Base-by-base conservation (phyloP, 2,888 invertebrate genomes). In the Philopedon plagiatum region DNA sequence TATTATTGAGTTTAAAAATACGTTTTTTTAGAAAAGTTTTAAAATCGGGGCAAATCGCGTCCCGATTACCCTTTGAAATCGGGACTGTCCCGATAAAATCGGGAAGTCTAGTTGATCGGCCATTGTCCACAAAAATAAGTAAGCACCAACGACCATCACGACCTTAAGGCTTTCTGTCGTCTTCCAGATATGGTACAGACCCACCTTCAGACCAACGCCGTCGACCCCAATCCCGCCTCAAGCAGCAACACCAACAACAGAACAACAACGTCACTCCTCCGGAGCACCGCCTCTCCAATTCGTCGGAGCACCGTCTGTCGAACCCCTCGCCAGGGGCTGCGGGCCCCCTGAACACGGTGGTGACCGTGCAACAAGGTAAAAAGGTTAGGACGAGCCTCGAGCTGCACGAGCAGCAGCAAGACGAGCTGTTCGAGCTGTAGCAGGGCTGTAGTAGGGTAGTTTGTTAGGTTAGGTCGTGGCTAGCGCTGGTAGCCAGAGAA, bases 391-490 rank as follows among this genome's bases (percentile, higher is more conserved):
- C 91, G 76, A 95, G 95, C 4, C 86, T 96, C 76, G 92, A 93
- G 84, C 91, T 93, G 80, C 89, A 95, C 76, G 94, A 95, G 86
- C 90, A 93, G 80, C 91, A 93, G 81, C 95, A 96, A 83, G 96
- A 96, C 80, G 95, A 96, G 84, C 90, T 96, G 83, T 96, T 95
- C 85, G 94, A 96, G 86, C 93, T 96, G 92, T 96, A 95, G 93
- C 72, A 61, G 57, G 23, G 39, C 32, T 23, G 15, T 13, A n/a
- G n/a, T n/a, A 51, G 15, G 19, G 39, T 37, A 15, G 51, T 23
- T 7, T 51, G 63, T 19, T 63, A n/a, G 44, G 62, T 49, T 49
- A 49, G 49, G 26, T 49, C n/a, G 49, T n/a, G 23, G 49, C 49
- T 49, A 49, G 13, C 2, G n/a, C n/a, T 26, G 13, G 51, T 51